phyloP scores from a whole-genome alignment of 2,888 invertebrate species.

The Ligdia adustata region DNA sequence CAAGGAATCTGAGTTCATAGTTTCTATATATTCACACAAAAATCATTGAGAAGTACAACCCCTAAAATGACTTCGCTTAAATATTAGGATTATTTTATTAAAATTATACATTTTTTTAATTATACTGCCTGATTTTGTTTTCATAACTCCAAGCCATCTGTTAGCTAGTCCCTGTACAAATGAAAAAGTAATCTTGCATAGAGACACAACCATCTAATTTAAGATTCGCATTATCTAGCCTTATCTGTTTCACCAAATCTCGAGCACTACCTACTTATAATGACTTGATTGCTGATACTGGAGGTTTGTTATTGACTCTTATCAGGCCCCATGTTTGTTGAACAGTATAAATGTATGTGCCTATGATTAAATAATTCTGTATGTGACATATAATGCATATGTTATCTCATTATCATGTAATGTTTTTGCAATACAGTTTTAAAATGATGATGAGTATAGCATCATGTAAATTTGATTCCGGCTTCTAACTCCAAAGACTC shows the following conservation, averaged over 20 bases:
- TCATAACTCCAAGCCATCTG: too few species aligned
- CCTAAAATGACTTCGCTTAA: too few species aligned
- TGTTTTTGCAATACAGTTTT: conserved; percentile 2
- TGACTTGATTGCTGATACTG: conserved; percentile 44
- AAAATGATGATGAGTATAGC: too few species aligned
- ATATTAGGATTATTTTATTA: too few species aligned
- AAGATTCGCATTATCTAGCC: conserved; percentile 16
- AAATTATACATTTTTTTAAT: too few species aligned
- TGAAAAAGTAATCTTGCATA: too few species aligned
- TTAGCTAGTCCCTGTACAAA: too few species aligned
- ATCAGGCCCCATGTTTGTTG: conserved; percentile 19
- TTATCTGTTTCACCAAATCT: conserved; percentile 45
- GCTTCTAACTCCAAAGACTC: too few species aligned
- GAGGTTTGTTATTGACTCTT: conserved; percentile 24
- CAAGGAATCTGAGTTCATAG: too few species aligned
- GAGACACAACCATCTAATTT: conserved; percentile 31
- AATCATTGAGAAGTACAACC: conserved; percentile 6
- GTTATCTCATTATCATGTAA: conserved; percentile 11
- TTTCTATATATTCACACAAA: too few species aligned
- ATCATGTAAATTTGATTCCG: too few species aligned
- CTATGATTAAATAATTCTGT: conserved; percentile 20
- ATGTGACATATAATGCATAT: background rate
- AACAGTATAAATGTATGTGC: conserved; percentile 29
- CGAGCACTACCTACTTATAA: conserved; percentile 31
- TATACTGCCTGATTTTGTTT: too few species aligned